Conservation (phyloP, 2,797 vertebrate species). For the Halcyon smyrnensis region DNA sequence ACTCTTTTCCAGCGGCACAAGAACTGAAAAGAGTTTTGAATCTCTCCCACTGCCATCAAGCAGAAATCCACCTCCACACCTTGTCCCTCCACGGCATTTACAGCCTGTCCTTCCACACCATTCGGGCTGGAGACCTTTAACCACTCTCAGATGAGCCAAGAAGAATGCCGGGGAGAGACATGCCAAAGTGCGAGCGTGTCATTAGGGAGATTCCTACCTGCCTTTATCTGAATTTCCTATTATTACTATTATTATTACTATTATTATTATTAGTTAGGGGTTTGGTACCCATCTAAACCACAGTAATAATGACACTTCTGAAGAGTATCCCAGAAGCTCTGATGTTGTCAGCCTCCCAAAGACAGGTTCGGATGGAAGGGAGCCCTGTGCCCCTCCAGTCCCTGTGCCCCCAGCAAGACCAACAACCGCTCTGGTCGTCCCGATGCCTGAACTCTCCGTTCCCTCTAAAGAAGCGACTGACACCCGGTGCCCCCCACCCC, state of each 20-base stretch:
- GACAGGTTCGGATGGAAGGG: accelerated
- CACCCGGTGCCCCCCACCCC: not conserved
- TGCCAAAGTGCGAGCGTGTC: accelerated
- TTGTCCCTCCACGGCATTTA: not conserved
- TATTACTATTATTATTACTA: not conserved
- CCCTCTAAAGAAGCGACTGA: not conserved
- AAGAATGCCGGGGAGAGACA: not conserved
- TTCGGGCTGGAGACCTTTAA: not conserved
- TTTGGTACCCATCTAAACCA: not conserved
- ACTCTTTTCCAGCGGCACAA: slow-evolving; percentile 13
- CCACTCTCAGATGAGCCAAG: accelerated
- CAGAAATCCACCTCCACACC: slow-evolving; percentile 6
- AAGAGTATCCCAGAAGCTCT: not conserved
- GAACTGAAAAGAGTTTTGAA: slow-evolving; percentile 37
- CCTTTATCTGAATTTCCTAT: not conserved
- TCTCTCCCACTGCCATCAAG: not conserved
- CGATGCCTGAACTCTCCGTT: not conserved
- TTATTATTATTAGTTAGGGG: accelerated
- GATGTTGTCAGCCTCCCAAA: accelerated
- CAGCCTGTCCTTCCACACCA: not conserved
- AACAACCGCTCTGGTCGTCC: not conserved
- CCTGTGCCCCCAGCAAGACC: not conserved
- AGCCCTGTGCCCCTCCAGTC: not conserved
- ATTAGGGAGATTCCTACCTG: not conserved
- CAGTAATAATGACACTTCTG: accelerated